These are phyloP conservation scores for Malthinus seriepunctatus DNA, from an alignment of 2,888 invertebrate species.

Conservation along the genomic window DNA sequence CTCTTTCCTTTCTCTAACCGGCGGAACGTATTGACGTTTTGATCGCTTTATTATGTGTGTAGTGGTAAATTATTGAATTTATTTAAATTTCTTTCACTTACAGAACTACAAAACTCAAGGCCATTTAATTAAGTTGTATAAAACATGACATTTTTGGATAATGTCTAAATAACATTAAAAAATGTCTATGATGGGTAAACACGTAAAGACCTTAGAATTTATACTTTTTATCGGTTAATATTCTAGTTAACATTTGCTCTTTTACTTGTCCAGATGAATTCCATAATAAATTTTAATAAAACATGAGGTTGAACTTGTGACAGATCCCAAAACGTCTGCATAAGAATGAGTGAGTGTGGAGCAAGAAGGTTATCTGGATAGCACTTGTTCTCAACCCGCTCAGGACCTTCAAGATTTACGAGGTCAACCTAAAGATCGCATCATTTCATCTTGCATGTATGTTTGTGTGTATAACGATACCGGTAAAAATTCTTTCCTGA, in stretches of 20 bases:
- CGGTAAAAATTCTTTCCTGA: conserved; percentile 6
- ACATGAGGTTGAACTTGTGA: conserved; percentile 39
- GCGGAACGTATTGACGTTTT: no score
- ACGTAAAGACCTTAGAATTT: no score
- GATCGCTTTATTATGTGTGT: no score
- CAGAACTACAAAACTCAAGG: no score
- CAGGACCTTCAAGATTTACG: conserved; percentile 49
- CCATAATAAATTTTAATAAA: conserved; percentile 29
- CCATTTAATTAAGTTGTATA: no score
- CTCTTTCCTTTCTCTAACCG: no score
- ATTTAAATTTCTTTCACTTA: no score
- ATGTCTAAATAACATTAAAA: no score
- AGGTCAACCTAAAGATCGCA: conserved; percentile 48
- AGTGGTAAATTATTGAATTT: no score
- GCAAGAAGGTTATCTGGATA: conserved; percentile 51
- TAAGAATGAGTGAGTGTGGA: conserved; percentile 49
- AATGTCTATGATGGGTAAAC: no score
- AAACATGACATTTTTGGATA: no score
- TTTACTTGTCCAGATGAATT: conserved; percentile 18
- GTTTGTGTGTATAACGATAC: not conserved
- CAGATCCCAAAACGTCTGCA: conserved; percentile 48
- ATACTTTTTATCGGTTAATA: conserved; percentile 6
- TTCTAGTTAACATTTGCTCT: conserved; percentile 20
- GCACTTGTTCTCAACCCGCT: conserved; percentile 51
- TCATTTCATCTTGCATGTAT: conserved; percentile 40